These are phyloP conservation scores for Tiliacea citrago DNA, from an alignment of 2,888 invertebrate genomes.

Conservation along the genomic window DNA sequence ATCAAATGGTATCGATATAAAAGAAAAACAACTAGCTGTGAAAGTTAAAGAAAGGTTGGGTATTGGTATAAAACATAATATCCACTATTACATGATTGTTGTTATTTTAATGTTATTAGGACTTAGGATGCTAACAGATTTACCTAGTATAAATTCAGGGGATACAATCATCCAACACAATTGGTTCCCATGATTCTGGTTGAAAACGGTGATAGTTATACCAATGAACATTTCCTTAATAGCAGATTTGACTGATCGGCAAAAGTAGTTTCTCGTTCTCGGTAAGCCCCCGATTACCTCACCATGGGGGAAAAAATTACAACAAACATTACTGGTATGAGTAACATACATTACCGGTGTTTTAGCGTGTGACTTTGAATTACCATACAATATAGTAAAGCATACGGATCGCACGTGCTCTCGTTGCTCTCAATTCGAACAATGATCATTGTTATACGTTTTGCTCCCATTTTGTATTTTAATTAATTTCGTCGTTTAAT, in stretches of 20 bases:
- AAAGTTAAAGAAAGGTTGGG: background rate
- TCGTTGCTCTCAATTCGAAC: slow-evolving; percentile 83
- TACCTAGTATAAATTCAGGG: background rate
- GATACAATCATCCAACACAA: background rate
- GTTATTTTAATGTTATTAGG: background rate
- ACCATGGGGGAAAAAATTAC: slow-evolving; percentile 40
- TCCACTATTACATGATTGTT: background rate
- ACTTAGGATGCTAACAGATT: background rate
- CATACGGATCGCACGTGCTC: slow-evolving; percentile 86
- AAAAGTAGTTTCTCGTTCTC: slow-evolving; percentile 14
- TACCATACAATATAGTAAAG: slow-evolving; percentile 84
- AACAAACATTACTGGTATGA: slow-evolving; percentile 32
- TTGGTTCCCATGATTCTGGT: background rate
- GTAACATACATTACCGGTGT: slow-evolving; percentile 57
- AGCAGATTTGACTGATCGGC: background rate
- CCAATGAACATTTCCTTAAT: background rate
- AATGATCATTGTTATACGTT: slow-evolving; percentile 83
- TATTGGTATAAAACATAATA: background rate
- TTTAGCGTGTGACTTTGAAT: slow-evolving; percentile 78
- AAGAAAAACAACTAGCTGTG: background rate
- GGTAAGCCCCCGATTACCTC: slow-evolving; percentile 36
- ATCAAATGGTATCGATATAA: background rate
- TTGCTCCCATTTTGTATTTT: slow-evolving; percentile 64
- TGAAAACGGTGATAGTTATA: background rate
- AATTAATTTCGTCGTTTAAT: slow-evolving; percentile 25